phyloP scores from a whole-genome alignment of 2,888 invertebrate species.

The Mythimna ferrago region DNA sequence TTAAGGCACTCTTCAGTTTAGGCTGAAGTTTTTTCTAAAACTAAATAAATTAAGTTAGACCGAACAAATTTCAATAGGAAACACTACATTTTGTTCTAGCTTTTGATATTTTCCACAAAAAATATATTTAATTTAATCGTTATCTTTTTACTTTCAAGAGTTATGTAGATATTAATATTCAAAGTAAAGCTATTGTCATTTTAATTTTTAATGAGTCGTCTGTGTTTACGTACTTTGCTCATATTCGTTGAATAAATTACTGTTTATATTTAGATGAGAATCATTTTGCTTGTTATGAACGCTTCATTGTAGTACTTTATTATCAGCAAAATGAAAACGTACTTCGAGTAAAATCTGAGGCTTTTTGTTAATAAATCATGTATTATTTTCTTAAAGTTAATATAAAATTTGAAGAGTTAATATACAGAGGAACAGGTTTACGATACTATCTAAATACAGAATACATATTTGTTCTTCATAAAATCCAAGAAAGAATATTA shows the following conservation, averaged over 20 bases:
- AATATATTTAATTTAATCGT: neutral
- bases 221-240: slow-evolving; percentile 6
- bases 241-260: slow-evolving; percentile 45
- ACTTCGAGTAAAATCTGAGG: neutral
- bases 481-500: slow-evolving; percentile 29
- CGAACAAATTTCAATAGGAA: slow-evolving; percentile 17
- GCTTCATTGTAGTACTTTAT: slow-evolving; percentile 13
- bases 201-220: slow-evolving; percentile 35
- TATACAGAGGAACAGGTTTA: slow-evolving; percentile 18
- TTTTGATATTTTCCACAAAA: slow-evolving; percentile 32
- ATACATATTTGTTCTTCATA: slow-evolving; percentile 30
- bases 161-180: slow-evolving; percentile 42
- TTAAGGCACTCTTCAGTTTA: slow-evolving; percentile 14
- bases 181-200: slow-evolving; percentile 38
- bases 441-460: slow-evolving; percentile 5
- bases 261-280: slow-evolving; percentile 48
- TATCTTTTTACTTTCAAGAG: slow-evolving; percentile 14
- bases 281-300: slow-evolving; percentile 27
- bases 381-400: neutral
- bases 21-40: slow-evolving; percentile 15
- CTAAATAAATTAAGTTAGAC: slow-evolving; percentile 30
- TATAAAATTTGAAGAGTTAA: slow-evolving; percentile 7
- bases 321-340: neutral
- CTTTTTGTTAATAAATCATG: neutral
- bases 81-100: slow-evolving; percentile 11